phyloP scores from a whole-genome alignment of 2,797 vertebrate species.

The Acrocephalus scirpaceus region DNA sequence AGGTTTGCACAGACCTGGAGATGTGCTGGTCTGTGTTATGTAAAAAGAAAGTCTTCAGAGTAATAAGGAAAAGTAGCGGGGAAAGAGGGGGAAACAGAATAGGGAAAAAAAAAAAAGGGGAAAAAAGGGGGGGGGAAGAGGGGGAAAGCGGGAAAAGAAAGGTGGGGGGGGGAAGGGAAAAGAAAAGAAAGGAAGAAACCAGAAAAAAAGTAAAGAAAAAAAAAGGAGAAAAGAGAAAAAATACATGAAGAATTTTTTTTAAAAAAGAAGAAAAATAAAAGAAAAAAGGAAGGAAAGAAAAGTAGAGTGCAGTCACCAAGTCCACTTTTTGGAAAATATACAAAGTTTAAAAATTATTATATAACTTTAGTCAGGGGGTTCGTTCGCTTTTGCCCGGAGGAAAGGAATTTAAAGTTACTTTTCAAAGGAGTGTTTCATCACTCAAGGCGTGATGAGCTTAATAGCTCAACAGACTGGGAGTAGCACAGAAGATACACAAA shows the following conservation, averaged over 20 bases:
- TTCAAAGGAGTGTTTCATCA: neutral
- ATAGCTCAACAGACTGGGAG: neutral
- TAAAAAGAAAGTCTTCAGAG: too few species aligned
- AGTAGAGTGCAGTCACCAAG: neutral
- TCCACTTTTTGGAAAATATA: neutral
- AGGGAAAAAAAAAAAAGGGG: too few species aligned
- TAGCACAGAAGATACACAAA: neutral
- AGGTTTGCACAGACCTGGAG: neutral
- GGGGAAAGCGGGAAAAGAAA: too few species aligned
- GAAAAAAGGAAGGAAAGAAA: neutral
- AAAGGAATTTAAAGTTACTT: neutral
- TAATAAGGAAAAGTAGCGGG: neutral
- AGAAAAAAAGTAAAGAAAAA: rapidly evolving
- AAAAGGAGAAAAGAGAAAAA: rapidly evolving
- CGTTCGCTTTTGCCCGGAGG: rapidly evolving
- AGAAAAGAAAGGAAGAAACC: rapidly evolving
- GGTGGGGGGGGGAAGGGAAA: rapidly evolving
- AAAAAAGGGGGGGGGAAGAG: too few species aligned
- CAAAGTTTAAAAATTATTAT: neutral
- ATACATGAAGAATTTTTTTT: too few species aligned
- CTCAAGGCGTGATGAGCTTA: neutral
- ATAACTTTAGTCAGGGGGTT: neutral
- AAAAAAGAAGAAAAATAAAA: too few species aligned
- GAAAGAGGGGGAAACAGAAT: neutral
- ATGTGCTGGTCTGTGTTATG: rapidly evolving